Conservation (phyloP, 2,797 vertebrate species). For the Remorina albescens region DNA sequence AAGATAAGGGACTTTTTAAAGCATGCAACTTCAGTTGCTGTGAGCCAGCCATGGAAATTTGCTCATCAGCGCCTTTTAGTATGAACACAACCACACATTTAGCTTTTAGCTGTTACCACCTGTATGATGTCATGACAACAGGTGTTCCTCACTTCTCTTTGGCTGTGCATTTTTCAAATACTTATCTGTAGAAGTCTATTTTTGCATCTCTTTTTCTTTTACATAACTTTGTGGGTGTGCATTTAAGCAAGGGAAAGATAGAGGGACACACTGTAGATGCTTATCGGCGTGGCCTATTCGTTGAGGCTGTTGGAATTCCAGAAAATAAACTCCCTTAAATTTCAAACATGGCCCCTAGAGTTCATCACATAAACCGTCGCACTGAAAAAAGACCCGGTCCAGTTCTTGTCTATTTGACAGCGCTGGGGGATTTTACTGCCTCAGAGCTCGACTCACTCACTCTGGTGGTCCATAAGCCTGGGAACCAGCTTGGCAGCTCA, state of each 20-base stretch:
- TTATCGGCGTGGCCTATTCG: slow-evolving; percentile 82
- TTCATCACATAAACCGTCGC: slow-evolving; percentile 78
- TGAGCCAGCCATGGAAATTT: slow-evolving; percentile 62
- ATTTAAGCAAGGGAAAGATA: slow-evolving; percentile 35
- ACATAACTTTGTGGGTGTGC: slow-evolving; percentile 47
- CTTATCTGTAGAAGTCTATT: slow-evolving; percentile 48
- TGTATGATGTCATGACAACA: slow-evolving; percentile 59
- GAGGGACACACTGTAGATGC: slow-evolving; percentile 71
- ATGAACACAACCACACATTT: background rate
- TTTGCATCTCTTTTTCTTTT: slow-evolving; percentile 38
- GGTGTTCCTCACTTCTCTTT: slow-evolving; percentile 50
- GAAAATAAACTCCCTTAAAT: slow-evolving; percentile 81
- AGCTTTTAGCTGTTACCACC: slow-evolving; percentile 41
- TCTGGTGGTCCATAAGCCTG: slow-evolving; percentile 66
- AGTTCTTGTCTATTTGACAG: slow-evolving; percentile 64
- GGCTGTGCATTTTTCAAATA: slow-evolving; percentile 38
- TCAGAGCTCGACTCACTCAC: slow-evolving; percentile 60
- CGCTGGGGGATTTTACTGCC: slow-evolving; percentile 62
- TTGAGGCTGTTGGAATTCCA: slow-evolving; percentile 85
- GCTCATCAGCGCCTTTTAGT: slow-evolving; percentile 13
- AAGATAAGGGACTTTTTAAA: too few species aligned
- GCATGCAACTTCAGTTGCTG: too few species aligned
- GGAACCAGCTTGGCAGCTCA: slow-evolving; percentile 58
- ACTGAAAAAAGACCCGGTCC: slow-evolving; percentile 74
- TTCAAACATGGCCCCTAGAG: slow-evolving; percentile 81